A percentile compares a stretch with the other conserved stretches of the same genome.
phyloP scores from a whole-genome alignment of 2,113 vertebrate genomes.

The Sardina pilchardus region DNA sequence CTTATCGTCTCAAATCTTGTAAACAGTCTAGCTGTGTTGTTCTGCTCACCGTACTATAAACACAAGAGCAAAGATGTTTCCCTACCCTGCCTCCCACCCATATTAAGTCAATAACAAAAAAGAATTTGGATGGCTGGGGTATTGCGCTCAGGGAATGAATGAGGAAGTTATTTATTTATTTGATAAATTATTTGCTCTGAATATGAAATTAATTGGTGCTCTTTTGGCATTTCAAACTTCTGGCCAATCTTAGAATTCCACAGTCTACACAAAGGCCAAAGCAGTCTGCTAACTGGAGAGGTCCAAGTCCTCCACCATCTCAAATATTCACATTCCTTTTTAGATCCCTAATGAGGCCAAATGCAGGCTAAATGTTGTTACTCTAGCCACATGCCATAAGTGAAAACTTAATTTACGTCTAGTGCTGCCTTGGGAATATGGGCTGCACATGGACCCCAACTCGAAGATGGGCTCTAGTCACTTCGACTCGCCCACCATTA shows the following conservation, averaged over 20 bases:
- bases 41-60: neutral
- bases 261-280: conserved; percentile 26
- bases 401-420: neutral
- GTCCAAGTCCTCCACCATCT: neutral
- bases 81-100: neutral
- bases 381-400: neutral
- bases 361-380: neutral
- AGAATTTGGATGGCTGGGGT: neutral
- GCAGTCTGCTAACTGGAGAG: conserved; percentile 21
- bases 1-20: neutral
- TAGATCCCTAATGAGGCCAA: neutral
- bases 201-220: neutral
- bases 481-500: neutral
- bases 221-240: conserved; percentile 7
- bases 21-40: neutral
- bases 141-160: conserved; percentile 2
- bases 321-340: neutral
- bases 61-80: neutral
- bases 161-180: neutral
- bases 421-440: neutral
- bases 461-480: neutral
- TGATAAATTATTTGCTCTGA: neutral
- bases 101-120: neutral
- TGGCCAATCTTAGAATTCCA: conserved; percentile 37
- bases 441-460: neutral